A percentile compares a stretch with the other conserved stretches of the same genome.
phyloP scores from a whole-genome alignment of 2,888 invertebrate species.

The Fragum sueziense region DNA sequence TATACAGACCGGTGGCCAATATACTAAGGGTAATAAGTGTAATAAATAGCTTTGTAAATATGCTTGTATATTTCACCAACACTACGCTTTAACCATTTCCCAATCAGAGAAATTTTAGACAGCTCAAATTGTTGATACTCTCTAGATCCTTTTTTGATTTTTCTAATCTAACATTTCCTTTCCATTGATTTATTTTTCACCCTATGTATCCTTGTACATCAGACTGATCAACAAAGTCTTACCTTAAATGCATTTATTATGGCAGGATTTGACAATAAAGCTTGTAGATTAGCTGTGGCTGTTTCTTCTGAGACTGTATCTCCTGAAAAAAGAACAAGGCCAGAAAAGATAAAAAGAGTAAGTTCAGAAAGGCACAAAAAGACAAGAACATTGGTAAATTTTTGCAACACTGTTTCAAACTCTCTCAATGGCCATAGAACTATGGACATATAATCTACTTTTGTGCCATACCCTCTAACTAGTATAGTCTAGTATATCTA shows the following conservation, averaged over 20 bases:
- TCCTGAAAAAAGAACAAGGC: background rate
- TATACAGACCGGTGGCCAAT: background rate
- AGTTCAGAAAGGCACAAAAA: background rate
- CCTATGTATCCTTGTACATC: background rate
- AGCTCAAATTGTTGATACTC: too few relatives aligned
- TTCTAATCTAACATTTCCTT: background rate
- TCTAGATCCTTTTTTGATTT: background rate
- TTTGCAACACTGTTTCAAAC: too few relatives aligned
- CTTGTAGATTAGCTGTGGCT: background rate
- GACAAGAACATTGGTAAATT: background rate
- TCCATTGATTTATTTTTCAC: background rate
- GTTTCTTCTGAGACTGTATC: background rate
- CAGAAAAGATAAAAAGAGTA: background rate
- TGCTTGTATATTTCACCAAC: too few relatives aligned
- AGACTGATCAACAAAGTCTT: background rate
- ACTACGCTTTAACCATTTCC: too few relatives aligned
- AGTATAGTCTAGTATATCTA: background rate
- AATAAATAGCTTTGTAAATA: background rate
- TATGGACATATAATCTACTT: background rate
- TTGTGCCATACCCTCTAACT: background rate
- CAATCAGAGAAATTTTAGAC: too few relatives aligned
- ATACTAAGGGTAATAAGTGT: background rate
- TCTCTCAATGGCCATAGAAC: too few relatives aligned
- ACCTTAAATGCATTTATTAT: slow-evolving; percentile 8
- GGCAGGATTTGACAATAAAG: background rate